phyloP scores from a whole-genome alignment of 2,888 invertebrate species.

The Cetonia aurata region DNA sequence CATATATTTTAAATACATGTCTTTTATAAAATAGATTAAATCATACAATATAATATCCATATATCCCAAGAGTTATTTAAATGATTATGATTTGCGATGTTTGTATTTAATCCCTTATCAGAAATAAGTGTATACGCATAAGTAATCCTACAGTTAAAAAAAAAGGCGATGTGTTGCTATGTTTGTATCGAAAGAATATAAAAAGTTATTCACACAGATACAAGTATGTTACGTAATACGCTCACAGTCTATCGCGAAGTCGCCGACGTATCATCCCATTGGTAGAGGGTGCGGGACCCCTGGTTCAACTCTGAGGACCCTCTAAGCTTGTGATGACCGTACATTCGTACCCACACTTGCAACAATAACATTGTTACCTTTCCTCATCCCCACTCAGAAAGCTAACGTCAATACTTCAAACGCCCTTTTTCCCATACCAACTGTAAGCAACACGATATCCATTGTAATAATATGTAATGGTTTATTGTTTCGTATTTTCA shows the following conservation, averaged over 20 bases:
- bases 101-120: not conserved
- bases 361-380: slow-evolving; percentile 35
- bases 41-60: no score
- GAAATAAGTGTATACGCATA: not conserved
- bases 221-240: slow-evolving; percentile 18
- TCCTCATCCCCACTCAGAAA: slow-evolving; percentile 26
- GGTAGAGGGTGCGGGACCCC: slow-evolving; percentile 34
- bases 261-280: slow-evolving; percentile 23
- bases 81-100: no score
- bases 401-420: slow-evolving; percentile 35
- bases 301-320: slow-evolving; percentile 27
- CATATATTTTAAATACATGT: no score
- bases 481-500: no score
- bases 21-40: no score
- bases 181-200: slow-evolving; percentile 28
- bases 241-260: slow-evolving; percentile 38
- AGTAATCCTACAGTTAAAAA: not conserved
- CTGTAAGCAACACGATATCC: not conserved
- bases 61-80: no score
- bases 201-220: not conserved
- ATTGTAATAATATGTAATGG: no score
- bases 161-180: slow-evolving; percentile 32
- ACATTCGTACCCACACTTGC: slow-evolving; percentile 38
- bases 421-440: slow-evolving; percentile 21
- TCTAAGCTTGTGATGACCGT: slow-evolving; percentile 39